Base-by-base conservation (phyloP, 2,888 invertebrate genomes). In the Hermaeophaga mercurialis region DNA sequence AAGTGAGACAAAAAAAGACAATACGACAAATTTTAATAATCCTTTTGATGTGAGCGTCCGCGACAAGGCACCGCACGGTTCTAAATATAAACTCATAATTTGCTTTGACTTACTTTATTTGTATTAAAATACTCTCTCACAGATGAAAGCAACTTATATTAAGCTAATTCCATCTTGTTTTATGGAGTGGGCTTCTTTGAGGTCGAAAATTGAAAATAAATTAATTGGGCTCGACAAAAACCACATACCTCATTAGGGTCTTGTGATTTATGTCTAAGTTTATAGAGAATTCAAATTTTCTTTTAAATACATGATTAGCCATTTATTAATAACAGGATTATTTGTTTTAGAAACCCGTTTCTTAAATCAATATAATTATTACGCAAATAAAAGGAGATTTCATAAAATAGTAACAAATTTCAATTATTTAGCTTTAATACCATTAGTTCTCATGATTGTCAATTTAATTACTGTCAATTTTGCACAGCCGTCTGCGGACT, bases 91-190 rank as follows among this genome's bases (percentile, higher is more conserved):
- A 47, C 33, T 39, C 31, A 47, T 54, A 54, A 54, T 54, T 54
- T 28, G 54, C 41, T 46, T 15, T 47, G 39, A 26, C 33, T 24
- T 33, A 33, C 41, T 39, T 9, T 46, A 38, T 45, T 31, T 56
- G 45, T 56, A 56, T 56, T 56, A 56, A 56, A 56, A 46, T 46
- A 28, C 46, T 26, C 38, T 31, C 39, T 45, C 50, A 56, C 50
- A 50, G 56, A 56, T 56, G 56, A 50, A 56, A 50, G 49, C 39
- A 50, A 34, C 50, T 50, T 19, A 18, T 38, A 38, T 38, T 38
- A 38, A 8, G 11, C 18, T 41, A 39, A 54, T 54, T 54, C 14
- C 33, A 34, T 46, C 33, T 46, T 22, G 38, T 45, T 44, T 41
- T 39, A 17, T 43, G 50, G n/a, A 19, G 43, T 19, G 17, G 14